Conservation (phyloP, 2,797 vertebrate species). For the Phrynocephalus forsythii region DNA sequence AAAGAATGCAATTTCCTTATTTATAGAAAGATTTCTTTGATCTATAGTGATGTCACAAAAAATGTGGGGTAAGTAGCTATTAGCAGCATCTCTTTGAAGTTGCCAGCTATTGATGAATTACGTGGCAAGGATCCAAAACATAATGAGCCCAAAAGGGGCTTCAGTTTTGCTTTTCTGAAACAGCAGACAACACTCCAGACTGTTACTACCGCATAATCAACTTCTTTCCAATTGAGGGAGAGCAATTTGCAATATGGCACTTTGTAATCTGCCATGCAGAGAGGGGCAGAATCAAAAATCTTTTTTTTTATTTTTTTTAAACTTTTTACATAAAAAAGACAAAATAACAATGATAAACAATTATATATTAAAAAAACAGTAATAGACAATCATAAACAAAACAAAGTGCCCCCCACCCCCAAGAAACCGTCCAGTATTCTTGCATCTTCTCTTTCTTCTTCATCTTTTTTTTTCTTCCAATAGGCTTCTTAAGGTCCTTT, state of each 20-base stretch:
- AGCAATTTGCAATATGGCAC: not conserved
- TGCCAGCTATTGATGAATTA: not conserved
- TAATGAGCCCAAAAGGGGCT: not conserved
- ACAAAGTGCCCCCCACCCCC: no score
- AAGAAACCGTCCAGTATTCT: no score
- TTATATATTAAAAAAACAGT: no score
- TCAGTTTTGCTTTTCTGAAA: not conserved
- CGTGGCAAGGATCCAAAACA: not conserved
- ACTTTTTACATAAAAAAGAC: no score
- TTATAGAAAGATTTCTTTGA: conserved; percentile 3
- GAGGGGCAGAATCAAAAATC: no score
- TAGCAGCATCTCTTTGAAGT: not conserved
- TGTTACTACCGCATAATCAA: not conserved
- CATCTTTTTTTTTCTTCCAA: no score
- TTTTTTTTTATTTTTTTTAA: no score
- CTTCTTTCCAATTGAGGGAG: not conserved
- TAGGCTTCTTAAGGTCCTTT: no score
- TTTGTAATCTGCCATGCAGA: not conserved
- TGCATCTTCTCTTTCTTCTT: no score
- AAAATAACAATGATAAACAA: no score
- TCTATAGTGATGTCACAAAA: conserved; percentile 1
- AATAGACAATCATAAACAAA: no score
- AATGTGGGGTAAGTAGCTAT: not conserved
- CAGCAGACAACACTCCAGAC: not conserved
- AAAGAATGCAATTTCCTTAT: not conserved